Percentiles rank a stretch among this genome's conserved stretches.
phyloP scores from a whole-genome alignment of 53 echinoderm and acorn worm species.

The Henricia sp. region DNA sequence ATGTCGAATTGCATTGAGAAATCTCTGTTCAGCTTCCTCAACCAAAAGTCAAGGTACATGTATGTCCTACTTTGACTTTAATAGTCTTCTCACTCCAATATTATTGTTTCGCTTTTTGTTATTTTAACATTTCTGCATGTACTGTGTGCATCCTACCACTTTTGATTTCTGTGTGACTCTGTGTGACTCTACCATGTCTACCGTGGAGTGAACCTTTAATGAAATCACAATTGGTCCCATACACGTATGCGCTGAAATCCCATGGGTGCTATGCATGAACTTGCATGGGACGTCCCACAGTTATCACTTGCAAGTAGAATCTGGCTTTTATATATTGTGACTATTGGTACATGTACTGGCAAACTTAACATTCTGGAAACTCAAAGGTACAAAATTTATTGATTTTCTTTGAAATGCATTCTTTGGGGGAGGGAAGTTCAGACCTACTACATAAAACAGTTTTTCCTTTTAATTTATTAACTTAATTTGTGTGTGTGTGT shows the following conservation, averaged over 20 bases:
- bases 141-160: not conserved
- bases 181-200: not conserved
- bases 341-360: not conserved
- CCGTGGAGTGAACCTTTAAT: not conserved
- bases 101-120: not conserved
- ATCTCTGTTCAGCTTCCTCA: not conserved
- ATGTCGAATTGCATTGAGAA: constrained; percentile 50
- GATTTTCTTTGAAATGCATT: not conserved
- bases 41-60: constrained; percentile 18
- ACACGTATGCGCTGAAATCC: not conserved
- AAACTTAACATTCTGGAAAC: not conserved
- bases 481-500: not conserved
- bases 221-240: not conserved
- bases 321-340: not conserved
- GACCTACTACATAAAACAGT: not conserved
- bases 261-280: not conserved
- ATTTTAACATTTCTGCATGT: not conserved
- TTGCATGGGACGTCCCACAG: not conserved
- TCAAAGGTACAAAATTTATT: not conserved
- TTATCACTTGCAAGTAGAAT: not conserved
- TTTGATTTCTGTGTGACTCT: not conserved
- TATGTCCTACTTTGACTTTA: not conserved
- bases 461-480: not conserved
- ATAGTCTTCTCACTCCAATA: not conserved
- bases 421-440: not conserved